Conservation (phyloP, 2,797 vertebrate species). For the Pseudomugil tenellus region DNA sequence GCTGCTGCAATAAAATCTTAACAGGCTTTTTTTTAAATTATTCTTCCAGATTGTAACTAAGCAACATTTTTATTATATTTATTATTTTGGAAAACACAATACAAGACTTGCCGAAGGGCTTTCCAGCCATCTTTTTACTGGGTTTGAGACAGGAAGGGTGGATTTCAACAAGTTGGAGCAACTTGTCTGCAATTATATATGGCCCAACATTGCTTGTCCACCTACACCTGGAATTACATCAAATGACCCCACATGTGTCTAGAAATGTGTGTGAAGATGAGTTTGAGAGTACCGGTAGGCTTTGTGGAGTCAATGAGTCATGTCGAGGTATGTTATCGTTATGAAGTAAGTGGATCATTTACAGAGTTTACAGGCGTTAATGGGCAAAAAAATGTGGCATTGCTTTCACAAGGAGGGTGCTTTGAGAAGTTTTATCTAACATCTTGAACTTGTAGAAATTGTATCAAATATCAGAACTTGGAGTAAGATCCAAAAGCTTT, state of each 20-base stretch:
- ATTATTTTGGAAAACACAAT: conserved; percentile 24
- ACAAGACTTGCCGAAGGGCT: conserved; percentile 20
- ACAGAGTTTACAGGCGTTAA: background rate
- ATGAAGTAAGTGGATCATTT: conserved; percentile 24
- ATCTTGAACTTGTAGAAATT: too few relatives aligned
- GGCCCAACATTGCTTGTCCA: conserved; percentile 43
- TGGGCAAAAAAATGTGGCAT: background rate
- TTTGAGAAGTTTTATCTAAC: background rate
- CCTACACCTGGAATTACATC: conserved; percentile 39
- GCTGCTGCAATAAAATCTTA: conserved; percentile 30
- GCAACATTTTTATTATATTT: conserved; percentile 17
- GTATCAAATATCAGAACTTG: too few relatives aligned
- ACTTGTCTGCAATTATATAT: conserved; percentile 41
- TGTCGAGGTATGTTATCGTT: conserved; percentile 9
- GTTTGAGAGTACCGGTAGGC: conserved; percentile 16
- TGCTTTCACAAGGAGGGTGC: background rate
- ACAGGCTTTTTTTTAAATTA: background rate
- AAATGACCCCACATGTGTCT: conserved; percentile 26
- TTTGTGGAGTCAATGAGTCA: conserved; percentile 1
- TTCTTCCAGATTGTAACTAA: conserved; percentile 25
- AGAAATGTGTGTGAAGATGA: background rate
- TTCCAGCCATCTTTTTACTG: conserved; percentile 28
- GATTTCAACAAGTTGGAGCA: conserved; percentile 56
- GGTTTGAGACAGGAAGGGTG: conserved; percentile 40
- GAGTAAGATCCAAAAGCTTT: too few relatives aligned